phyloP scores from a whole-genome alignment of 2,888 invertebrate genomes.

The Drosophila mulleri region DNA sequence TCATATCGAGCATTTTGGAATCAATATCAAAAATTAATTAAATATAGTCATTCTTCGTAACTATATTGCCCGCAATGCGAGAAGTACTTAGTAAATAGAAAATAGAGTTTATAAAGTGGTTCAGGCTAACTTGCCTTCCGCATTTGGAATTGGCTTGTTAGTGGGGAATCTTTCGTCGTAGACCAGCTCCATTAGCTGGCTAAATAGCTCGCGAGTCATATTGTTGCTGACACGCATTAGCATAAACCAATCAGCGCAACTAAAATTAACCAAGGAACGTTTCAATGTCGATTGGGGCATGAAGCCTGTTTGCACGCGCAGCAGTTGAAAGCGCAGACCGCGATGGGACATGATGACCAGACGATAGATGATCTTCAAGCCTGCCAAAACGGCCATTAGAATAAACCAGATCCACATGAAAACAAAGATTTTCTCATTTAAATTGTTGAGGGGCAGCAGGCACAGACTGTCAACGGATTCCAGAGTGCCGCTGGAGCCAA shows the following conservation, averaged over 20 bases:
- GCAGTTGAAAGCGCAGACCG: slow-evolving; percentile 74
- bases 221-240: slow-evolving; percentile 91
- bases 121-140: slow-evolving; percentile 44
- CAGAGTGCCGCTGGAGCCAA: slow-evolving; percentile 92
- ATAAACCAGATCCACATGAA: slow-evolving; percentile 92
- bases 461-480: slow-evolving; percentile 92
- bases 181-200: slow-evolving; percentile 87
- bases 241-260: slow-evolving; percentile 92
- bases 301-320: slow-evolving; percentile 71
- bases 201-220: slow-evolving; percentile 89
- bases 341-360: slow-evolving; percentile 86
- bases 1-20: slow-evolving; percentile 43
- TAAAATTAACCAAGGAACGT: slow-evolving; percentile 65
- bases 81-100: not conserved
- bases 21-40: slow-evolving; percentile 6
- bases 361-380: slow-evolving; percentile 89
- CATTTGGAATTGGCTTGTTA: slow-evolving; percentile 19
- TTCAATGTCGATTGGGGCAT: slow-evolving; percentile 67
- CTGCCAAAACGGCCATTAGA: slow-evolving; percentile 87
- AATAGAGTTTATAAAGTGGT: not conserved
- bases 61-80: not conserved
- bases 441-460: slow-evolving; percentile 91
- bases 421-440: slow-evolving; percentile 92
- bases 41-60: slow-evolving; percentile 7
- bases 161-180: slow-evolving; percentile 30